Evolutionary conservation across 2,797 vertebrate species (phyloP).

Genomic region (Microctenopoma steveboyesi): DNA sequence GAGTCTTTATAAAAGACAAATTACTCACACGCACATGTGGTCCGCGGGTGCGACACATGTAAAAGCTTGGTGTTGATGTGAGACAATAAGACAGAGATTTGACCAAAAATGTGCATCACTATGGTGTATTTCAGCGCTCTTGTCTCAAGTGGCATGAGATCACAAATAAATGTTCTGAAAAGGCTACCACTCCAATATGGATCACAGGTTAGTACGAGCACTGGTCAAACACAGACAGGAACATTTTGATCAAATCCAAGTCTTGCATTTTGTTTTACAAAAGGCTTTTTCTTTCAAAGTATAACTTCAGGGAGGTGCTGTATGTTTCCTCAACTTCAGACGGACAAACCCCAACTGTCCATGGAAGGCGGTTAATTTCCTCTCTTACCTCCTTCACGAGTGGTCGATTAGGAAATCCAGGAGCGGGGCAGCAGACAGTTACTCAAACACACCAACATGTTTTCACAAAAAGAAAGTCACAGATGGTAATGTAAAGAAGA

Average conservation of each 20-base stretch:
- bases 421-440: slow-evolving; percentile 19
- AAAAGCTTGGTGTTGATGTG: slow-evolving; percentile 83
- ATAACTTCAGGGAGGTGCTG: slow-evolving; percentile 43
- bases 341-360: slow-evolving; percentile 30
- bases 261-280: slow-evolving; percentile 52
- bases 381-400: slow-evolving; percentile 27
- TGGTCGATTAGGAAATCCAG: slow-evolving; percentile 5
- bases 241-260: slow-evolving; percentile 54
- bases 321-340: slow-evolving; percentile 59
- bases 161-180: slow-evolving; percentile 23
- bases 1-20: slow-evolving; percentile 98
- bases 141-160: slow-evolving; percentile 44
- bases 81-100: slow-evolving; percentile 64
- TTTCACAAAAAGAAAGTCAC: slow-evolving; percentile 16
- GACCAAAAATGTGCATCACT: slow-evolving; percentile 22
- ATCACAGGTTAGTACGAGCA: slow-evolving; percentile 59
- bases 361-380: slow-evolving; percentile 28
- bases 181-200: slow-evolving; percentile 55
- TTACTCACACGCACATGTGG: slow-evolving; percentile 80
- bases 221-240: slow-evolving; percentile 25
- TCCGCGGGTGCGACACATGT: slow-evolving; percentile 80
- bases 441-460: slow-evolving; percentile 18
- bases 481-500: slow-evolving; percentile 41
- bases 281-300: slow-evolving; percentile 44
- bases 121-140: slow-evolving; percentile 27